A percentile compares a stretch with the other conserved stretches of the same genome.
Conservation (phyloP, 2,888 invertebrate species). For the Copidosoma aretas region DNA sequence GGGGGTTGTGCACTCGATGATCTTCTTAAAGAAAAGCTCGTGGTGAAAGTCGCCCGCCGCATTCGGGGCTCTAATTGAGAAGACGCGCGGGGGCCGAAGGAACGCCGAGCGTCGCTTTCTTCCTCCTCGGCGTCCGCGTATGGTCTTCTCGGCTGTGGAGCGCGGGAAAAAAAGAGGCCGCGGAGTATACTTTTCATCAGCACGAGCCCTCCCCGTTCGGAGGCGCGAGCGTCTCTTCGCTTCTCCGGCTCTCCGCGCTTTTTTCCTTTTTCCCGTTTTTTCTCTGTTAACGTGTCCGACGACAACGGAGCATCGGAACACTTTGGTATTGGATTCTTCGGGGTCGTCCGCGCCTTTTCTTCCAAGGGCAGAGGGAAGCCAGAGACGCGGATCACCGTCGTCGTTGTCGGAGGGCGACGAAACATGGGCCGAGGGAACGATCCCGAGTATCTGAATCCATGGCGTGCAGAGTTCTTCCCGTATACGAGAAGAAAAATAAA, state of each 20-base stretch:
- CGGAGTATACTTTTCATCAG: constrained; percentile 37
- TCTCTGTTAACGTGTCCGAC: constrained; percentile 1
- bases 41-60: constrained; percentile 8
- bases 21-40: too few species aligned
- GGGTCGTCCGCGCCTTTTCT: too few species aligned
- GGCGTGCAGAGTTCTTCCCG: too few species aligned
- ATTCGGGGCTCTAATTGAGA: constrained; percentile 36
- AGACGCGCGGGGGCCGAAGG: constrained; percentile 22
- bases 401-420: constrained; percentile 22
- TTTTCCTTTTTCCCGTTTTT: too few species aligned
- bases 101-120: too few species aligned
- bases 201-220: constrained; percentile 32
- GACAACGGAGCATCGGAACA: constrained; percentile 25
- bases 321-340: constrained; percentile 5
- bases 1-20: too few species aligned
- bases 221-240: constrained; percentile 28
- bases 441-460: too few species aligned
- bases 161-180: constrained; percentile 11
- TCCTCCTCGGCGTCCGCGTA: not conserved
- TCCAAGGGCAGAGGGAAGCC: too few species aligned
- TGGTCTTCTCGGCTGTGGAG: too few species aligned
- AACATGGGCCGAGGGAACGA: too few species aligned
- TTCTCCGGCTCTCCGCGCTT: too few species aligned
- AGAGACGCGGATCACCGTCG: constrained; percentile 5
- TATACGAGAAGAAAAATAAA: not conserved